Conservation (phyloP, 2,113 vertebrate species). For the Ailuropoda melanoleuca region DNA sequence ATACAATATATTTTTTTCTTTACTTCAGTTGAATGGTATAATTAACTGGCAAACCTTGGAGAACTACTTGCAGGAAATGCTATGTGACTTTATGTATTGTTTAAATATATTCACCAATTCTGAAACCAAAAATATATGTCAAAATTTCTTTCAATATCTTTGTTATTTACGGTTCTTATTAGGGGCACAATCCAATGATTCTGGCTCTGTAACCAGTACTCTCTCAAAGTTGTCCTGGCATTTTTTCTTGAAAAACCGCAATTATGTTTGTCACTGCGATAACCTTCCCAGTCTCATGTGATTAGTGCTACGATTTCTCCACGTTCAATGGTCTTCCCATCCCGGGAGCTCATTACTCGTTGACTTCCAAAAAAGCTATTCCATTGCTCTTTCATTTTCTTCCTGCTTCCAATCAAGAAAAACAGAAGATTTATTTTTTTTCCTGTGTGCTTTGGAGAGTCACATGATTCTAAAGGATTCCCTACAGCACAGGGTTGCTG, state of each 20-base stretch:
- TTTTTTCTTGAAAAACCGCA: no score
- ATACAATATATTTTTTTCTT: not conserved
- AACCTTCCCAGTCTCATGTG: not conserved
- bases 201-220: not conserved
- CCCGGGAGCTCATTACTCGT: not conserved
- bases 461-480: not conserved
- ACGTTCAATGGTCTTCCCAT: not conserved
- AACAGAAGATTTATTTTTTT: not conserved
- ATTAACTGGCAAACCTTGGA: not conserved
- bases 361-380: not conserved
- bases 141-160: not conserved
- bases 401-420: not conserved
- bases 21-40: not conserved
- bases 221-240: not conserved
- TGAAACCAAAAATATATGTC: not conserved
- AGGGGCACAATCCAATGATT: not conserved
- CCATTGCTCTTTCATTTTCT: not conserved
- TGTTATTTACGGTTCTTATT: not conserved
- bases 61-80: not conserved
- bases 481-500: not conserved
- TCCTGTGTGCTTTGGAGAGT: not conserved
- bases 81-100: not conserved
- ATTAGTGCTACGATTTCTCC: not conserved
- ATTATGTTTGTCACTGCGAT: fast-evolving
- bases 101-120: not conserved